A percentile compares a stretch with the other conserved stretches of the same genome.
phyloP scores from a whole-genome alignment of 1,140 invertebrate species.

The Caerostris darwini region DNA sequence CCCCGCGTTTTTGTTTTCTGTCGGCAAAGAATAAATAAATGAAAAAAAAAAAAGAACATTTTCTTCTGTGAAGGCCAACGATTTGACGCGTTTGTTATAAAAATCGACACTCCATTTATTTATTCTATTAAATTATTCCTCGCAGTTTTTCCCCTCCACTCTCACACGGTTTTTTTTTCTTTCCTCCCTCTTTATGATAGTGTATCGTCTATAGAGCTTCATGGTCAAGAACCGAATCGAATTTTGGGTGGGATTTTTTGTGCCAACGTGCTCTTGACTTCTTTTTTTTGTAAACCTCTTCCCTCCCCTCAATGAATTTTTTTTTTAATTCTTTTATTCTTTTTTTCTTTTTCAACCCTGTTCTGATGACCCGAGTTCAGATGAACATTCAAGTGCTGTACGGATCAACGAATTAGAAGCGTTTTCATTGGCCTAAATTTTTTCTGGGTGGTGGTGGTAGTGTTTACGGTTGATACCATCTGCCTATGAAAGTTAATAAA shows the following conservation, averaged over 20 bases:
- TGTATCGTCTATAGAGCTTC: background rate
- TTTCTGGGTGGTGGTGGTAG: background rate
- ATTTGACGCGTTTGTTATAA: background rate
- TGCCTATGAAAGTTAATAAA: background rate
- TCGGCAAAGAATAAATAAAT: background rate
- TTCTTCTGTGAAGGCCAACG: background rate
- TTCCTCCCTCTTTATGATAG: too few species aligned
- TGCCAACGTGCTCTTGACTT: background rate
- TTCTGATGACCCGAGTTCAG: background rate
- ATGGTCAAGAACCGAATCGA: background rate
- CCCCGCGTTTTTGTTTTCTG: background rate
- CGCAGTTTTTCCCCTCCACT: background rate
- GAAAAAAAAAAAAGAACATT: background rate
- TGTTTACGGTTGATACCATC: background rate
- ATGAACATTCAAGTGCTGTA: conserved; percentile 14
- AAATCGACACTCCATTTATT: conserved; percentile 23
- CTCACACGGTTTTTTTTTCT: background rate
- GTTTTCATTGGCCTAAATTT: background rate
- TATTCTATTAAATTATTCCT: background rate
- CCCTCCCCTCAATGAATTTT: background rate
- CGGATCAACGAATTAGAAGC: conserved; percentile 41
- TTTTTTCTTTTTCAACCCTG: background rate
- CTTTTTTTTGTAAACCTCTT: background rate
- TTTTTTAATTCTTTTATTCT: background rate
- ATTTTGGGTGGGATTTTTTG: background rate